Evolutionary conservation across 2,797 vertebrate species (phyloP).

Genomic region (Cheirogaleus major): DNA sequence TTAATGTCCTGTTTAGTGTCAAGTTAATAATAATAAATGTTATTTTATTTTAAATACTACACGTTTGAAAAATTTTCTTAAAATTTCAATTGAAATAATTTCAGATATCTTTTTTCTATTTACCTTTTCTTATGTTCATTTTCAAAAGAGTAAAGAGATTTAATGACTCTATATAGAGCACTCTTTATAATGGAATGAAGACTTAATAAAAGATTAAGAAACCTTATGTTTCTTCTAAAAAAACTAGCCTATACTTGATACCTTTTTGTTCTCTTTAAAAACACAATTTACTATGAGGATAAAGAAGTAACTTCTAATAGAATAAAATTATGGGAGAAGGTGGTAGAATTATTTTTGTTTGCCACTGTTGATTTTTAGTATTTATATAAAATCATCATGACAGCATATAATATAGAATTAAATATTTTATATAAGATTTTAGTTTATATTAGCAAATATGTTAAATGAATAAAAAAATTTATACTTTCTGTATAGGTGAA

Average conservation of each 20-base stretch:
- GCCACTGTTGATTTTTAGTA: conserved; percentile 8
- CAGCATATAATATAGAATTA: background rate
- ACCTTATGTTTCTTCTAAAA: background rate
- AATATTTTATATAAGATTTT: conserved; percentile 45
- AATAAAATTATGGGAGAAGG: background rate
- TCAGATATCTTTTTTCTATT: conserved; percentile 8
- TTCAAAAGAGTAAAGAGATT: background rate
- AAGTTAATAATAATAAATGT: background rate
- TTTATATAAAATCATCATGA: conserved; percentile 36
- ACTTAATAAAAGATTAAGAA: conserved; percentile 11
- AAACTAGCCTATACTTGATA: background rate
- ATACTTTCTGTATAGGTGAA: background rate
- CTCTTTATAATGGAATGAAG: conserved; percentile 36
- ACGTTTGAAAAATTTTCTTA: conserved; percentile 16
- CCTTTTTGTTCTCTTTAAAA: conserved; percentile 40
- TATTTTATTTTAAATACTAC: conserved; percentile 39
- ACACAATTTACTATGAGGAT: background rate
- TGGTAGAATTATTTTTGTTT: conserved; percentile 43
- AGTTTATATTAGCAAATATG: conserved; percentile 7
- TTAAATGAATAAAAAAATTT: conserved; percentile 36
- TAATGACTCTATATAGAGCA: background rate
- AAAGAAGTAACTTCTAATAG: conserved; percentile 9
- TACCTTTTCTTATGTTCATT: conserved; percentile 37
- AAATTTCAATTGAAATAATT: conserved; percentile 41
- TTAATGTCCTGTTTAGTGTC: background rate